These are phyloP conservation scores for Hemicentrotus pulcherrimus DNA, from an alignment of 35 echinoderm and acorn worm genomes.

Conservation along the genomic window DNA sequence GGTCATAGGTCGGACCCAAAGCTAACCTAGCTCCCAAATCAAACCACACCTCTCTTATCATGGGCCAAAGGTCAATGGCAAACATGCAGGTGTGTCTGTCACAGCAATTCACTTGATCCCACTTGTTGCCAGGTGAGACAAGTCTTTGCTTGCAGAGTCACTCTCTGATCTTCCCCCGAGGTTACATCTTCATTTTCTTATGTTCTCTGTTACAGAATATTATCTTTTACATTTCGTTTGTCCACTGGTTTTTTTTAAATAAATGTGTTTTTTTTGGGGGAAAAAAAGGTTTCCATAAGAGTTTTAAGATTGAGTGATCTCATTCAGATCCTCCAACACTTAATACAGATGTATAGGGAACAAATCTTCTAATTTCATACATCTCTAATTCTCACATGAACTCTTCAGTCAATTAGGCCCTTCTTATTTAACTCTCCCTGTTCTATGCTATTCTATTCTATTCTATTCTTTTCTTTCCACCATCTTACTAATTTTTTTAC, in stretches of 20 bases:
- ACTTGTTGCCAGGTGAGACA: not conserved
- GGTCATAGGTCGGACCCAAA: not conserved
- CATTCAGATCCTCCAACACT: not conserved
- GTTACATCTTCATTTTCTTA: too few relatives aligned
- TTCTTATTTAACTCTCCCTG: too few relatives aligned
- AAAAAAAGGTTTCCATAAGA: not conserved
- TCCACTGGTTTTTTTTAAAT: too few relatives aligned
- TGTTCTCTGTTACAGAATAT: too few relatives aligned
- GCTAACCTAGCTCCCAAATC: not conserved
- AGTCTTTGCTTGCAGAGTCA: not conserved
- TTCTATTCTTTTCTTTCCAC: not conserved
- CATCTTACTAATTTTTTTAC: not conserved
- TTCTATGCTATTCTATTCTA: not conserved
- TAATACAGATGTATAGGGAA: not conserved
- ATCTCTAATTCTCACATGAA: not conserved
- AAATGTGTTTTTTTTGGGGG: too few relatives aligned
- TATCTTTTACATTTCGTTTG: too few relatives aligned
- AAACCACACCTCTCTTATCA: not conserved
- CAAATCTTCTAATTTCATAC: not conserved
- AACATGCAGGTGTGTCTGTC: slow-evolving; percentile 16
- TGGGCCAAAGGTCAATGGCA: not conserved
- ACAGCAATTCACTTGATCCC: not conserved
- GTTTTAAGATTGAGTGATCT: not conserved
- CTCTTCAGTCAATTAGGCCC: not conserved
- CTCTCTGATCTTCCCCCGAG: too few relatives aligned